phyloP scores from a whole-genome alignment of 2,888 invertebrate species.

The Sisyra nigra region DNA sequence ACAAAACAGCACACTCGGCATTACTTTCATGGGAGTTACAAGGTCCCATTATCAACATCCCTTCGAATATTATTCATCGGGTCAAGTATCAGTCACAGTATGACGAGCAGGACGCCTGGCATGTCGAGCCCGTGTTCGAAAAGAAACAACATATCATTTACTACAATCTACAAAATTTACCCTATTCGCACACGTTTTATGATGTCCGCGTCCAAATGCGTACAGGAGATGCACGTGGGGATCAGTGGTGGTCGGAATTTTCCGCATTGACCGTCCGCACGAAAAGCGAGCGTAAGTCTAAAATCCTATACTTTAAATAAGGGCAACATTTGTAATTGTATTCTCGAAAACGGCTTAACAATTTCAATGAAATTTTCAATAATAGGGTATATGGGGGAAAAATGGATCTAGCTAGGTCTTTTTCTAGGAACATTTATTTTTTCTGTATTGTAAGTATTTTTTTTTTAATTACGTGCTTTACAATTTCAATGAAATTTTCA shows the following conservation, averaged over 20 bases:
- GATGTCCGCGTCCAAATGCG: constrained; percentile 54
- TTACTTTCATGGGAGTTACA: constrained; percentile 32
- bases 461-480: too few relatives aligned
- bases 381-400: too few relatives aligned
- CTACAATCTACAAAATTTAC: constrained; percentile 35
- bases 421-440: too few relatives aligned
- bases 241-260: constrained; percentile 54
- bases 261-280: constrained; percentile 21
- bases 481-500: too few relatives aligned
- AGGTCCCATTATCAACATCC: constrained; percentile 30
- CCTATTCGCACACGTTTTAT: constrained; percentile 51
- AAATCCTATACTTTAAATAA: background rate
- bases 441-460: too few relatives aligned
- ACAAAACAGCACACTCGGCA: constrained; percentile 30
- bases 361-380: too few relatives aligned
- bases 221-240: constrained; percentile 32
- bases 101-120: constrained; percentile 28
- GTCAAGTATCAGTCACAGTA: constrained; percentile 34
- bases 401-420: too few relatives aligned
- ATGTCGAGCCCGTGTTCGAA: constrained; percentile 17
- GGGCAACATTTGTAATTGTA: background rate
- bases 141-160: constrained; percentile 7
- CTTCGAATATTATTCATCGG: constrained; percentile 30
- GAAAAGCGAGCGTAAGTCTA: constrained; percentile 1
- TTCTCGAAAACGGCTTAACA: background rate